A percentile compares a stretch with the other conserved stretches of the same genome.
phyloP scores from a whole-genome alignment of 2,113 vertebrate species.

The Barbus barbus region DNA sequence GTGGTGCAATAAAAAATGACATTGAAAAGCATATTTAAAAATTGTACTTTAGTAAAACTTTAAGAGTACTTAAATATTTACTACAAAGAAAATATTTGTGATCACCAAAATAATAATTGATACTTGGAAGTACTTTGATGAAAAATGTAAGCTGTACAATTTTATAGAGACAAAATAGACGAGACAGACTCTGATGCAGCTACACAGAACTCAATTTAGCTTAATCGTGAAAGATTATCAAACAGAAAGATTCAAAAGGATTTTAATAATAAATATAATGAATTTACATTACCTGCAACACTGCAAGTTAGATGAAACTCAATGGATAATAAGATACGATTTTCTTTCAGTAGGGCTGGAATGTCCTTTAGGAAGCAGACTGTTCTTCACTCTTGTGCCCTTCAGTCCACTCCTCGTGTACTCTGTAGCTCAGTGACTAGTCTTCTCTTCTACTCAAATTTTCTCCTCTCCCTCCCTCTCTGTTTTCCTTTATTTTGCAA shows the following conservation, averaged over 20 bases:
- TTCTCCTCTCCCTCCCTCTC: slow-evolving; percentile 35
- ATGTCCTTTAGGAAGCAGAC: not conserved
- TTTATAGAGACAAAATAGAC: not conserved
- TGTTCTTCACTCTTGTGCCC: slow-evolving; percentile 59
- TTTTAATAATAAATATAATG: not conserved
- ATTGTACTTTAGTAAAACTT: not conserved
- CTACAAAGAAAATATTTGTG: not conserved
- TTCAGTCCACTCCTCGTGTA: slow-evolving; percentile 66
- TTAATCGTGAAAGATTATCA: not conserved
- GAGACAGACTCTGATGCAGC: not conserved
- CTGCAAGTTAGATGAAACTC: not conserved
- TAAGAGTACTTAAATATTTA: not conserved
- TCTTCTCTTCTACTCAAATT: slow-evolving; percentile 27
- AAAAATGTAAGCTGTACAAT: no score
- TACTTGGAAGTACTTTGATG: no score
- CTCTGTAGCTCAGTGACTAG: slow-evolving; percentile 41
- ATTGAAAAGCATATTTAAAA: no score
- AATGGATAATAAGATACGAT: slow-evolving; percentile 2
- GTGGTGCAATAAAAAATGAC: not conserved
- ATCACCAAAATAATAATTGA: not conserved
- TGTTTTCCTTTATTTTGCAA: slow-evolving; percentile 6
- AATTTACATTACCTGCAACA: slow-evolving; percentile 40
- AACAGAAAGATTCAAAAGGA: not conserved
- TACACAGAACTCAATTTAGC: not conserved
- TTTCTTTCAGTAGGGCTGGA: slow-evolving; percentile 37